Conservation (phyloP, 2,113 vertebrate species). For the Neolamprologus variostigma region DNA sequence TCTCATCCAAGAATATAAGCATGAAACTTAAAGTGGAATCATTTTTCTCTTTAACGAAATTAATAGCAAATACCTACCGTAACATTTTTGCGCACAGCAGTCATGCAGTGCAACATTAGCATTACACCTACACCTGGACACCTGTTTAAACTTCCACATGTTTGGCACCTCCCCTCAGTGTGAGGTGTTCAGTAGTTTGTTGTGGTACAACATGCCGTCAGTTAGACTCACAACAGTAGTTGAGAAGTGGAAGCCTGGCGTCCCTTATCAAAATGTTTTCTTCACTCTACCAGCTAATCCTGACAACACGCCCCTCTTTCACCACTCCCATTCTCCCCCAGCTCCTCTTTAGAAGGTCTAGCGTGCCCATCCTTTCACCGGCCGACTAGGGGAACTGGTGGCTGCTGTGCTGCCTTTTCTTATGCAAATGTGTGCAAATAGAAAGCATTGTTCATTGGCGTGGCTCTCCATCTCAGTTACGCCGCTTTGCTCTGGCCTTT, state of each 20-base stretch:
- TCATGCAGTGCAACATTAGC: background rate
- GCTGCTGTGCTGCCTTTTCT: conserved; percentile 33
- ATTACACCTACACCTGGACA: background rate
- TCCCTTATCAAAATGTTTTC: conserved; percentile 24
- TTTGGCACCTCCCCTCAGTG: background rate
- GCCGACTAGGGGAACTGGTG: conserved; percentile 30
- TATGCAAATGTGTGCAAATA: conserved; percentile 68
- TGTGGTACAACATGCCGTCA: background rate
- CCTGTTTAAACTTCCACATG: background rate
- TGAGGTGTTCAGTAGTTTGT: background rate
- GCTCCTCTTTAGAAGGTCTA: conserved; percentile 8
- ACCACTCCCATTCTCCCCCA: background rate
- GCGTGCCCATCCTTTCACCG: conserved; percentile 22
- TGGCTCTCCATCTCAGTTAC: conserved; percentile 26
- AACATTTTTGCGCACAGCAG: background rate
- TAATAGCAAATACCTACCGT: background rate
- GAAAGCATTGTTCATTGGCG: conserved; percentile 42
- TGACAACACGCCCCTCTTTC: conserved; percentile 2
- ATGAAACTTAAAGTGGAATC: background rate
- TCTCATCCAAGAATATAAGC: background rate
- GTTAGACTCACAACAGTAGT: background rate
- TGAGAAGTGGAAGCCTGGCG: background rate
- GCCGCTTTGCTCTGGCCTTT: conserved; percentile 26
- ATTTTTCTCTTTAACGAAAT: background rate
- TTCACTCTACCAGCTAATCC: conserved; percentile 28